A percentile compares a stretch with the other conserved stretches of the same genome.
These are phyloP conservation scores for Percina caprodes DNA, from an alignment of 2,113 vertebrate species.

Conservation along the genomic window DNA sequence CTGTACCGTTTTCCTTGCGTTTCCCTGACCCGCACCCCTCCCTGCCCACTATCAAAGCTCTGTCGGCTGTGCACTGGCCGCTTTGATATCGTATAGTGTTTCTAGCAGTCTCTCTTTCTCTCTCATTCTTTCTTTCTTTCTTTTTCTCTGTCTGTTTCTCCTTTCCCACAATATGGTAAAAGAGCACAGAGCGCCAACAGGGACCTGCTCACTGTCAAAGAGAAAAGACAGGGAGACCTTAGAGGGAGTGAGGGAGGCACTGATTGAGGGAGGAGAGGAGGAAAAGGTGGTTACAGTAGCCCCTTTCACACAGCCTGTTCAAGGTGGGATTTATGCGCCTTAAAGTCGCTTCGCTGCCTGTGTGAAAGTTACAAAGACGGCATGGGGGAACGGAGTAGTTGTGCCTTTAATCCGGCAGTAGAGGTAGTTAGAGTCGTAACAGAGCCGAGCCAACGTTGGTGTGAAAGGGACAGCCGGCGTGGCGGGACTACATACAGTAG, in stretches of 20 bases:
- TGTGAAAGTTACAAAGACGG: too few relatives aligned
- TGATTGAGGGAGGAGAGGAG: conserved; percentile 15
- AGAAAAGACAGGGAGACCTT: conserved; percentile 71
- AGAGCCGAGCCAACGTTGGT: too few relatives aligned
- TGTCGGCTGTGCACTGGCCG: conserved; percentile 61
- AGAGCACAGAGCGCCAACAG: conserved; percentile 72
- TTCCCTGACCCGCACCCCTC: conserved; percentile 64
- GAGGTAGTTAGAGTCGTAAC: too few relatives aligned
- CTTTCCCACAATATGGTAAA: conserved; percentile 71
- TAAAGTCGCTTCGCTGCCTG: too few relatives aligned
- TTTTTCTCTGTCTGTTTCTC: conserved; percentile 43
- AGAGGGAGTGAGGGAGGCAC: conserved; percentile 51
- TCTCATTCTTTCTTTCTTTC: conserved; percentile 15
- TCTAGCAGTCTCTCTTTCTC: conserved; percentile 68
- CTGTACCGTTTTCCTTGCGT: conserved; percentile 53
- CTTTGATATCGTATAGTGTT: conserved; percentile 78
- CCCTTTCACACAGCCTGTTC: too few relatives aligned
- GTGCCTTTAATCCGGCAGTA: too few relatives aligned
- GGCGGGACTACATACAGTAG: too few relatives aligned
- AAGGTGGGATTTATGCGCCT: too few relatives aligned
- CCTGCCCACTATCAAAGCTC: conserved; percentile 72
- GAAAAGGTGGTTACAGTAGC: conserved; percentile 21
- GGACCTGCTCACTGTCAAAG: conserved; percentile 77
- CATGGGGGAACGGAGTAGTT: too few relatives aligned
- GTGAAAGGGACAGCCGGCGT: too few relatives aligned